Conservation (phyloP, 2,888 invertebrate genomes). For the Caenorhabditis becei region DNA sequence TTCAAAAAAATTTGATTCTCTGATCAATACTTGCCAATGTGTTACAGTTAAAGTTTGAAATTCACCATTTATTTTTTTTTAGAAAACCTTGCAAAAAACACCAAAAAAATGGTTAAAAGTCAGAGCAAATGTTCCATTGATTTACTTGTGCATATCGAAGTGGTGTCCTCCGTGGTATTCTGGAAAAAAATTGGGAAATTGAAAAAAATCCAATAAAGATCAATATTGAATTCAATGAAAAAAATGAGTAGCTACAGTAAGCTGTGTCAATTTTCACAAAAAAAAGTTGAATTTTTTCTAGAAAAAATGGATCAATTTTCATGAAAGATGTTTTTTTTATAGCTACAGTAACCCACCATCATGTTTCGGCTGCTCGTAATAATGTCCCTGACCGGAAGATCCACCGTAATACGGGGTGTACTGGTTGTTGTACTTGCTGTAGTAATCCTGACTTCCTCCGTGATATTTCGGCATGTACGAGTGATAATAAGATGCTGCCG, state of each 20-base stretch:
- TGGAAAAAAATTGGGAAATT: slow-evolving; percentile 14
- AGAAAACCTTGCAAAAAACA: neutral
- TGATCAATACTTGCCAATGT: too few species aligned
- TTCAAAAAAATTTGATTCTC: too few species aligned
- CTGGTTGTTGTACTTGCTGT: slow-evolving; percentile 48
- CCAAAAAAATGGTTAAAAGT: slow-evolving; percentile 1
- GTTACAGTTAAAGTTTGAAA: neutral
- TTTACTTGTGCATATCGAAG: slow-evolving; percentile 48
- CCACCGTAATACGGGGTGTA: slow-evolving; percentile 58
- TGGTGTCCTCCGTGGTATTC: slow-evolving; percentile 53
- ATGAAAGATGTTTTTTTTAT: neutral
- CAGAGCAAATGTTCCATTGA: neutral
- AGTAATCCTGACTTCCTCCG: slow-evolving; percentile 53
- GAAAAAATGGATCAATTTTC: neutral
- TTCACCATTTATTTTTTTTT: neutral
- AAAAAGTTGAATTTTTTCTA: neutral
- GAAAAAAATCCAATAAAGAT: too few species aligned
- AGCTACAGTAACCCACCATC: slow-evolving; percentile 25
- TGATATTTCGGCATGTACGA: slow-evolving; percentile 60
- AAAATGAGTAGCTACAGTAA: too few species aligned
- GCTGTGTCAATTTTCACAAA: too few species aligned
- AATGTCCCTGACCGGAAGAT: neutral
- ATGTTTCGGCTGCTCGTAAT: slow-evolving; percentile 55
- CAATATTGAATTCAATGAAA: neutral
- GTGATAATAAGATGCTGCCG: slow-evolving; percentile 52